Conservation (phyloP, 2,797 vertebrate species). For the Girardinus metallicus region DNA sequence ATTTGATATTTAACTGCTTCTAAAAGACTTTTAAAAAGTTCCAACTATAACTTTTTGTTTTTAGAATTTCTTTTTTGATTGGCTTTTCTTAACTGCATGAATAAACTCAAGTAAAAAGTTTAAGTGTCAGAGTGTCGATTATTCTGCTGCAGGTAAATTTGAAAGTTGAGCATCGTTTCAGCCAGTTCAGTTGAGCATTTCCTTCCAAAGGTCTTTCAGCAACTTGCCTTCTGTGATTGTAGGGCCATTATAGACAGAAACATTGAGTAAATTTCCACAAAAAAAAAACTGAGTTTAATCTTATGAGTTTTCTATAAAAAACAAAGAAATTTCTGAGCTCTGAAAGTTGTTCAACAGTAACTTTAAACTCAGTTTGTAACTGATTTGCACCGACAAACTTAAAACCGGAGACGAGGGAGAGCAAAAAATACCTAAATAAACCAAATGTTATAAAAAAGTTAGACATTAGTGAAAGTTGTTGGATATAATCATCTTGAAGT, state of each 20-base stretch:
- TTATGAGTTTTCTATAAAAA: too few relatives aligned
- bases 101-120: too few relatives aligned
- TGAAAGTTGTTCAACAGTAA: slow-evolving; percentile 26
- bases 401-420: slow-evolving; percentile 14
- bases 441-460: not conserved
- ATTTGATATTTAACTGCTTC: too few relatives aligned
- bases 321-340: not conserved
- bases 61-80: too few relatives aligned
- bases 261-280: too few relatives aligned
- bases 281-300: too few relatives aligned
- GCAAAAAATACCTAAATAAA: slow-evolving; percentile 26
- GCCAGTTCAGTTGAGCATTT: slow-evolving; percentile 63
- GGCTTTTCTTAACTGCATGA: too few relatives aligned
- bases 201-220: slow-evolving; percentile 64
- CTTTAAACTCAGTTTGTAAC: slow-evolving; percentile 31
- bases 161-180: slow-evolving; percentile 28
- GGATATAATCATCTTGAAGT: slow-evolving; percentile 12
- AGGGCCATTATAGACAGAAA: too few relatives aligned
- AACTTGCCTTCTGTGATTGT: slow-evolving; percentile 42
- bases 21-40: too few relatives aligned
- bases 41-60: too few relatives aligned
- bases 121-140: too few relatives aligned
- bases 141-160: not conserved
- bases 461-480: slow-evolving; percentile 1
- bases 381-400: slow-evolving; percentile 31